phyloP scores from a whole-genome alignment of 2,888 invertebrate species.

The Barypeithes pellucidus region DNA sequence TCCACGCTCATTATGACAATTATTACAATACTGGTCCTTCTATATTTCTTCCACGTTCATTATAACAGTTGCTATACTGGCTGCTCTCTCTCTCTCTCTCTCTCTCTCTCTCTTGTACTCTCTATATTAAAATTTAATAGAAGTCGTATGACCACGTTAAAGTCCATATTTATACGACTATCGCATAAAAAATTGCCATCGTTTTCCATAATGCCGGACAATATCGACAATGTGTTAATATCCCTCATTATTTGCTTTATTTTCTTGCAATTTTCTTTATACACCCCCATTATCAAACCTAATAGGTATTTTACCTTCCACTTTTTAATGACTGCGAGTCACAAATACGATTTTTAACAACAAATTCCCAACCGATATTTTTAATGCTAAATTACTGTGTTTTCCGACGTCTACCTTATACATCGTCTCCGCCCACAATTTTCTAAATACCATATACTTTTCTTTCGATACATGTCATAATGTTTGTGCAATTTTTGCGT shows the following conservation, averaged over 20 bases:
- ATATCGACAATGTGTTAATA: slow-evolving; percentile 42
- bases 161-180: too few relatives aligned
- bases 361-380: slow-evolving; percentile 55
- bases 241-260: slow-evolving; percentile 55
- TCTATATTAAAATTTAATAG: too few relatives aligned
- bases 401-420: slow-evolving; percentile 55
- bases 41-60: too few relatives aligned
- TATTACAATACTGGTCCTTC: too few relatives aligned
- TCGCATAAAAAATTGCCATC: slow-evolving; percentile 16
- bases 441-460: slow-evolving; percentile 60
- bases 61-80: too few relatives aligned
- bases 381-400: slow-evolving; percentile 55
- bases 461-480: slow-evolving; percentile 58
- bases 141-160: too few relatives aligned
- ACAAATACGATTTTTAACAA: slow-evolving; percentile 53
- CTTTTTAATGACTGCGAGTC: slow-evolving; percentile 37
- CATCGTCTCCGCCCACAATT: slow-evolving; percentile 56
- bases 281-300: slow-evolving; percentile 32
- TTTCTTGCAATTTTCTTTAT: slow-evolving; percentile 49
- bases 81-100: too few relatives aligned
- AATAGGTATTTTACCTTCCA: slow-evolving; percentile 40
- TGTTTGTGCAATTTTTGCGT: slow-evolving; percentile 55
- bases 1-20: too few relatives aligned
- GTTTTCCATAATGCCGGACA: slow-evolving; percentile 50
- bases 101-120: too few relatives aligned